These are phyloP conservation scores for Onychomys arenicola DNA, from an alignment of 2,797 vertebrate species.

Conservation along the genomic window DNA sequence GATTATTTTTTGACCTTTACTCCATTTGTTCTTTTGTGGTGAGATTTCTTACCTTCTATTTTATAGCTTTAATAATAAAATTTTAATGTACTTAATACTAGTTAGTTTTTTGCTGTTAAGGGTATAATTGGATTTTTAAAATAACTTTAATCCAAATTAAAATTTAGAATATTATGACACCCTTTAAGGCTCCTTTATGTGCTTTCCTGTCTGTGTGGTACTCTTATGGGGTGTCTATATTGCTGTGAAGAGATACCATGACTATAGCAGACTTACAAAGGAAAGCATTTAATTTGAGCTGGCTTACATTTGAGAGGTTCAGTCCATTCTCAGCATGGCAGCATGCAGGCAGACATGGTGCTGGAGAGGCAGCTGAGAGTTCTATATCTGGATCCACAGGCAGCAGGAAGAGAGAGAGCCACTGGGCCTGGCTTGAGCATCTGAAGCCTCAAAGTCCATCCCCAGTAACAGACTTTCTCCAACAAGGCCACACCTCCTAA, in stretches of 20 bases:
- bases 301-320: background rate
- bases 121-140: background rate
- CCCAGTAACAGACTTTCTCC: background rate
- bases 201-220: background rate
- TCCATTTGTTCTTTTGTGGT: background rate
- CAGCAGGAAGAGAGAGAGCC: background rate
- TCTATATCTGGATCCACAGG: background rate
- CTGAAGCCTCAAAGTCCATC: background rate
- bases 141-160: background rate
- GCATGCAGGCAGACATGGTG: background rate
- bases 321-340: background rate
- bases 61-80: background rate
- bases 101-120: background rate
- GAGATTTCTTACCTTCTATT: background rate
- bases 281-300: background rate
- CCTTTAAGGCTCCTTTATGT: background rate
- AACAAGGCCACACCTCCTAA: background rate
- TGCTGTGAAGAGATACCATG: background rate
- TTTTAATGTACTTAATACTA: background rate
- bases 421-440: background rate
- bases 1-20: background rate
- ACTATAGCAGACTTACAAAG: background rate
- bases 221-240: background rate
- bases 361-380: background rate
- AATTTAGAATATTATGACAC: background rate